Evolutionary conservation across 2,797 vertebrate genomes (phyloP).

Genomic region (Pseudochirops corinnae): DNA sequence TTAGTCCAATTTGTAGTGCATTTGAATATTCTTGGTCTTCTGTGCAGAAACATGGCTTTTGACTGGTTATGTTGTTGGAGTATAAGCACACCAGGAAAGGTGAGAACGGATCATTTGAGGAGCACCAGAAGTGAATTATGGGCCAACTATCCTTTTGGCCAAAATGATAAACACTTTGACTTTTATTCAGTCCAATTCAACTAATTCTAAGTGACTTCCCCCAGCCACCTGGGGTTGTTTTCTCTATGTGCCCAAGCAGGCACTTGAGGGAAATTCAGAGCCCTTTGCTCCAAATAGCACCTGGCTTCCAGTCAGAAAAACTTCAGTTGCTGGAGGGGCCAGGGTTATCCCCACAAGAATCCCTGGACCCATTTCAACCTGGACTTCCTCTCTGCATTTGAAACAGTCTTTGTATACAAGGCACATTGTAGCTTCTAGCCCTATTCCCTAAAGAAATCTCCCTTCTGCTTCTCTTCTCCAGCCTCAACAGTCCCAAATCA

Average conservation of each 20-base stretch:
- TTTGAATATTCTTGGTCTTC: not conserved
- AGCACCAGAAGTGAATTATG: not conserved
- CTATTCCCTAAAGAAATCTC: not conserved
- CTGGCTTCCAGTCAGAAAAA: not conserved
- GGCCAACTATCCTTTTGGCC: not conserved
- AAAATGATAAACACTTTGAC: not conserved
- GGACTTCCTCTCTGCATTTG: not conserved
- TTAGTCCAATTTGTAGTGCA: not conserved
- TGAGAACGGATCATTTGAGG: not conserved
- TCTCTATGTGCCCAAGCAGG: not conserved
- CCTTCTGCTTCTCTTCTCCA: not conserved
- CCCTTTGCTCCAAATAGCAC: slow-evolving; percentile 3
- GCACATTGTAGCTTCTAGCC: slow-evolving; percentile 1
- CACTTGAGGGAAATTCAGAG: not conserved
- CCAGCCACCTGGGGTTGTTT: not conserved
- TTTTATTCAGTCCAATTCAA: not conserved
- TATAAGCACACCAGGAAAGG: not conserved
- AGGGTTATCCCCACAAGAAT: not conserved
- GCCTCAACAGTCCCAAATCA: not conserved
- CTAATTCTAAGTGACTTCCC: not conserved
- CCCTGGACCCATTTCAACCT: not conserved
- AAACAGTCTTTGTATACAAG: not conserved
- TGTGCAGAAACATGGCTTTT: not conserved
- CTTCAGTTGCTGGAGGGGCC: slow-evolving; percentile 5
- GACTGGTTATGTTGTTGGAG: not conserved